Conservation (phyloP, 1,140 invertebrate species). For the Eumaeus atala region DNA sequence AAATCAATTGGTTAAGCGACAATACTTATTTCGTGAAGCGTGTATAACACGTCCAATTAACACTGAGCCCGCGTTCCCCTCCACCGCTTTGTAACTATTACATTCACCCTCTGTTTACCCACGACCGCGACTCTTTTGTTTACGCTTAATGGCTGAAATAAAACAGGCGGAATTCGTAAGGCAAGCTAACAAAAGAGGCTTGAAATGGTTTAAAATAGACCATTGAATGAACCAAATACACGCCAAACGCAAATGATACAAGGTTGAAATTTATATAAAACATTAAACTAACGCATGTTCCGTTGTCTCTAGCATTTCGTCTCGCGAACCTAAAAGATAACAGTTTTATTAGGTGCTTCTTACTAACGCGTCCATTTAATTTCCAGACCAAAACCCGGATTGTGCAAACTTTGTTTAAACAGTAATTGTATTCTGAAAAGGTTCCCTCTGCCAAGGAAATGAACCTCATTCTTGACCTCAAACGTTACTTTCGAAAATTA, state of each 20-base stretch:
- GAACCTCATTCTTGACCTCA: conserved; percentile 41
- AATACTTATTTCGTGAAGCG: conserved; percentile 53
- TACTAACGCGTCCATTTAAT: conserved; percentile 64
- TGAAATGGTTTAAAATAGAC: conserved; percentile 49
- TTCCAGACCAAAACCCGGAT: conserved; percentile 63
- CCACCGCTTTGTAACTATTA: conserved; percentile 51
- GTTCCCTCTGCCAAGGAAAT: conserved; percentile 64
- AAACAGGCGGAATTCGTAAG: conserved; percentile 65
- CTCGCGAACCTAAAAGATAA: conserved; percentile 36
- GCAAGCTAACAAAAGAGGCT: conserved; percentile 28
- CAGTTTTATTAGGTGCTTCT: conserved; percentile 36
- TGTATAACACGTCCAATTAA: conserved; percentile 65
- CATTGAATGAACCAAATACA: conserved; percentile 29
- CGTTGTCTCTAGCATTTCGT: neutral
- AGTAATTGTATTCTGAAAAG: conserved; percentile 67
- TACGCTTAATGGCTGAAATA: conserved; percentile 67
- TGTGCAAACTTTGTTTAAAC: conserved; percentile 66
- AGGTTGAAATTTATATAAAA: conserved; percentile 43
- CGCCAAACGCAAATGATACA: conserved; percentile 35
- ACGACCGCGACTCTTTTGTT: conserved; percentile 58
- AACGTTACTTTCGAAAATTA: conserved; percentile 9
- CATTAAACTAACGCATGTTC: neutral
- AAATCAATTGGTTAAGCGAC: conserved; percentile 35
- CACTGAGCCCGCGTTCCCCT: conserved; percentile 41
- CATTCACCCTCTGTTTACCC: conserved; percentile 47